A percentile compares a stretch with the other conserved stretches of the same genome.
Conservation (phyloP, 2,797 vertebrate genomes). For the Falco novaeseelandiae region DNA sequence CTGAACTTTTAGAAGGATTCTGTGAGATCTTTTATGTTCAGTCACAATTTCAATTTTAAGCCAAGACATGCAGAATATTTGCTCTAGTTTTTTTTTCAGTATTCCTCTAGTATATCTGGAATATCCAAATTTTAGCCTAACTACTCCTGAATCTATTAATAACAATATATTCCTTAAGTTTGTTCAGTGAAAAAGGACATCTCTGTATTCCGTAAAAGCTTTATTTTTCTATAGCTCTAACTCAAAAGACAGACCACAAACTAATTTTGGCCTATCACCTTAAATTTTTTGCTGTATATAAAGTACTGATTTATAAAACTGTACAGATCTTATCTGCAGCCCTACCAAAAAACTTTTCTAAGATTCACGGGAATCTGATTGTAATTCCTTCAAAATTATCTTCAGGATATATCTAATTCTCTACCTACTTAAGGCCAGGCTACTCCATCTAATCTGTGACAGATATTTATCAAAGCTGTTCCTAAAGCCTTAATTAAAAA, state of each 20-base stretch:
- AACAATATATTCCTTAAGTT: not conserved
- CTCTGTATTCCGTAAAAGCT: not conserved
- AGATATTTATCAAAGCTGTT: not conserved
- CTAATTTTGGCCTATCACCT: not conserved
- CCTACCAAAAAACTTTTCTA: not conserved
- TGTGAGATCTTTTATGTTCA: not conserved
- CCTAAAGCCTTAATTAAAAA: not conserved
- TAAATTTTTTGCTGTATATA: not conserved
- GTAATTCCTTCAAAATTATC: not conserved
- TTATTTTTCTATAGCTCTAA: not conserved
- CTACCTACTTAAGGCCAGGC: not conserved
- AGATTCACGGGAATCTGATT: not conserved
- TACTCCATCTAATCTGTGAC: not conserved
- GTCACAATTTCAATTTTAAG: not conserved
- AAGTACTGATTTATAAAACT: not conserved
- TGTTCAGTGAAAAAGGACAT: not conserved
- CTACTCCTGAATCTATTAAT: not conserved
- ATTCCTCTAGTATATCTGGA: not conserved
- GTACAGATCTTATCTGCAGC: not conserved
- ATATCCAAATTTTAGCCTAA: not conserved
- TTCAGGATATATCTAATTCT: not conserved
- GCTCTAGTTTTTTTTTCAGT: not conserved
- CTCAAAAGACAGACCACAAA: not conserved
- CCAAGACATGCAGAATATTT: not conserved
- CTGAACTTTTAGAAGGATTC: not conserved